Conservation (phyloP, 2,888 invertebrate genomes). For the Ischnus inquisitorius region DNA sequence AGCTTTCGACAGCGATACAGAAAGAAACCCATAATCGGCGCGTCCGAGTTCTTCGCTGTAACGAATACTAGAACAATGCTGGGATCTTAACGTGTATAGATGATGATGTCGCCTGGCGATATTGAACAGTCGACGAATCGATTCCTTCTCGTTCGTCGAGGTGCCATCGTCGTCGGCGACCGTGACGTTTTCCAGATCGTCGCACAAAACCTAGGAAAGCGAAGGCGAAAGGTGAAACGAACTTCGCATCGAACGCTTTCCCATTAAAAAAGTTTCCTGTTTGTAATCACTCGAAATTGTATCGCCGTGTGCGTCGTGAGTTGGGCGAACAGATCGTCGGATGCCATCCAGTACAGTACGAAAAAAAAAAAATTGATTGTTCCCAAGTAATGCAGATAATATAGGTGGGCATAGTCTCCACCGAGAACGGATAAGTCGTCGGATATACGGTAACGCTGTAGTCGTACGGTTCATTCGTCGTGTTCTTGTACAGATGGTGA, state of each 20-base stretch:
- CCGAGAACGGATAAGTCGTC: conserved; percentile 59
- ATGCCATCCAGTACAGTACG: conserved; percentile 57
- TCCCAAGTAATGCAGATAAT: conserved; percentile 58
- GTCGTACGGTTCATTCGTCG: conserved; percentile 47
- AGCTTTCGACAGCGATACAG: not conserved
- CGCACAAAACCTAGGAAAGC: conserved; percentile 39
- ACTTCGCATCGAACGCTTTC: not conserved
- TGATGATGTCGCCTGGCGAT: conserved; percentile 42
- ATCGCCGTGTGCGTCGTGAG: conserved; percentile 59
- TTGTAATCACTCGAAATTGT: conserved; percentile 56
- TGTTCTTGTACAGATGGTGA: conserved; percentile 36
- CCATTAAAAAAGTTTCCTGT: not conserved
- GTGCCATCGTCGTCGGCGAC: not conserved
- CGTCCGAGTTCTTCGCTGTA: not conserved
- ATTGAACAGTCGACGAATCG: conserved; percentile 6
- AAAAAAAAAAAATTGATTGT: conserved; percentile 54
- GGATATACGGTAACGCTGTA: conserved; percentile 55
- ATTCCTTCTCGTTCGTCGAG: conserved; percentile 19
- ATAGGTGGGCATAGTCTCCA: conserved; percentile 28
- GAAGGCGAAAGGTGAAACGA: not conserved
- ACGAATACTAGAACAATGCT: not conserved
- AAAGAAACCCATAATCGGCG: not conserved
- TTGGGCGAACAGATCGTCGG: conserved; percentile 62
- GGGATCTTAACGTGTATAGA: conserved; percentile 36
- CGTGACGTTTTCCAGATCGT: conserved; percentile 36